Conservation (phyloP, 1,140 invertebrate species). For the Tetragnatha versicolor region DNA sequence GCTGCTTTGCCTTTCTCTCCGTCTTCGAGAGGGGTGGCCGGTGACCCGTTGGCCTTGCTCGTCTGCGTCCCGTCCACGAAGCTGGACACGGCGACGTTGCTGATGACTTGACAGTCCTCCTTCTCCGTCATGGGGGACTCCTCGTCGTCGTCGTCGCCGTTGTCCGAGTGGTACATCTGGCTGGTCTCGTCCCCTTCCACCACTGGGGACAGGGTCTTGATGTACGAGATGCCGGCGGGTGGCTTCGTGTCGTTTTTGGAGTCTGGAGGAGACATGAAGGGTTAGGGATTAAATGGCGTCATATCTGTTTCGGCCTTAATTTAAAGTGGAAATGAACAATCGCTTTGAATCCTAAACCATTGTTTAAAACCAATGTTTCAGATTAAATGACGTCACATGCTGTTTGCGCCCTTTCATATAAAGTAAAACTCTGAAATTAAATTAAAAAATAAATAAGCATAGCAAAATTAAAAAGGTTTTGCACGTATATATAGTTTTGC, state of each 20-base stretch:
- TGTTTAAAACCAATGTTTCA: no score
- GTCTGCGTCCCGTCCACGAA: not conserved
- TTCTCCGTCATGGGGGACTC: constrained; percentile 19
- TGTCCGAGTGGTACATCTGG: constrained; percentile 32
- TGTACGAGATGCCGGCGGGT: constrained; percentile 3
- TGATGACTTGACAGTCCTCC: constrained; percentile 22
- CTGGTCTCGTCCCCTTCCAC: constrained; percentile 35
- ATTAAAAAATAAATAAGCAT: no score
- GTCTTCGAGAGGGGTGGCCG: not conserved
- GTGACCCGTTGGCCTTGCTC: not conserved
- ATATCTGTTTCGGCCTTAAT: no score
- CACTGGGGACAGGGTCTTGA: constrained; percentile 11
- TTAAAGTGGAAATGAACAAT: no score
- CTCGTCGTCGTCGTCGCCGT: constrained; percentile 23
- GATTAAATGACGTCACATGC: no score
- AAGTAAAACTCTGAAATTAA: no score
- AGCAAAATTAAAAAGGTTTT: no score
- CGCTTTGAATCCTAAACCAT: no score
- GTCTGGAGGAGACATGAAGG: constrained; percentile 16
- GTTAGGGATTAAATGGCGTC: not conserved
- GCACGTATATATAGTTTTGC: no score
- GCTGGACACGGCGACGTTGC: constrained; percentile 24
- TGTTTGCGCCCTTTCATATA: no score
- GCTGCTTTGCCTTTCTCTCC: not conserved
- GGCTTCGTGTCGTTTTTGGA: not conserved